Evolutionary conservation across 2,888 invertebrate species (phyloP).

Genomic region (Drosophila vallismaia): DNA sequence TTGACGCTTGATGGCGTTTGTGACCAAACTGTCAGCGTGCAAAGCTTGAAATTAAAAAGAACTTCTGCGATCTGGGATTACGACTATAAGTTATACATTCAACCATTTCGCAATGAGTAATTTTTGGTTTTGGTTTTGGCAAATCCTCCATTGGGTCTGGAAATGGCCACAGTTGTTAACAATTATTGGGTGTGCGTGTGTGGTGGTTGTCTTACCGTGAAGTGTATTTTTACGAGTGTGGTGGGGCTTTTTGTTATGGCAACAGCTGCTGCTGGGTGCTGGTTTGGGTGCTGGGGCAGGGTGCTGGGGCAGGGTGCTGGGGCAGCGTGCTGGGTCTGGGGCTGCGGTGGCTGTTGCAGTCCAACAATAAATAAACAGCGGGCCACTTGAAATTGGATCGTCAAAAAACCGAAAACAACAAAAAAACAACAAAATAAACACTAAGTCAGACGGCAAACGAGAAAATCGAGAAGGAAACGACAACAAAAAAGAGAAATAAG

Average conservation of each 20-base stretch:
- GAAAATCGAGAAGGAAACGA: conserved; percentile 5
- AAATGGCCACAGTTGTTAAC: conserved; percentile 63
- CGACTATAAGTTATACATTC: neutral
- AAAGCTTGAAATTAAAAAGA: too few relatives aligned
- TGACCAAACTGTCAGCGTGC: too few relatives aligned
- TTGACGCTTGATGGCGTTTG: too few relatives aligned
- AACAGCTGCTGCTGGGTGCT: conserved; percentile 68
- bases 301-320: conserved; percentile 45
- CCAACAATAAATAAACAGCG: conserved; percentile 74
- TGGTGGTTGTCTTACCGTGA: neutral
- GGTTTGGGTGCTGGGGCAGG: conserved; percentile 39
- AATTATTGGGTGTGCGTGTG: conserved; percentile 48
- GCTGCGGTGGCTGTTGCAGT: conserved; percentile 59
- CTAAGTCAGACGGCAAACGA: conserved; percentile 43
- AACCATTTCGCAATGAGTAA: conserved; percentile 19
- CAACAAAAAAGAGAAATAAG: conserved; percentile 1
- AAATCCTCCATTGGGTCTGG: conserved; percentile 53
- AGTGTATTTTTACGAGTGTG: conserved; percentile 15
- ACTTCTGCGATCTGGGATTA: too few relatives aligned
- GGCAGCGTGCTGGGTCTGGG: conserved; percentile 46
- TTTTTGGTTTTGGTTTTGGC: conserved; percentile 22
- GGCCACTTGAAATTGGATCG: conserved; percentile 80
- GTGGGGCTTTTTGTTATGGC: conserved; percentile 68
- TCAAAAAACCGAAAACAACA: conserved; percentile 59
- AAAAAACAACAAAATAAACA: neutral